Percentiles rank a stretch among this genome's conserved stretches.
These are phyloP conservation scores for Lutraria rhynchaena DNA, from an alignment of 1,140 invertebrate genomes.

Conservation along the genomic window DNA sequence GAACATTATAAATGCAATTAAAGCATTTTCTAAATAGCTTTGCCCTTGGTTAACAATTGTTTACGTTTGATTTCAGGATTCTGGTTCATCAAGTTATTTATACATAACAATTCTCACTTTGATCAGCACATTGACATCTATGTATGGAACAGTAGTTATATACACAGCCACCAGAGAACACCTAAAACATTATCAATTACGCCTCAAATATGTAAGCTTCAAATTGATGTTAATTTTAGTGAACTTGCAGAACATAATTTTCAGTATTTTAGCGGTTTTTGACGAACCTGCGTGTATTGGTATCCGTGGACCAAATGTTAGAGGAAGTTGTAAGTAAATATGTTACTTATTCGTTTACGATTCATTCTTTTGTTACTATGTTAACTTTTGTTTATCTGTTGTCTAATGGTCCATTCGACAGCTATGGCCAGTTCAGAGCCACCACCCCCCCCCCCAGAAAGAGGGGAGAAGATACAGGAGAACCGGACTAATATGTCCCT, in stretches of 20 bases:
- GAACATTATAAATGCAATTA: no score
- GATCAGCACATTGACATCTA: constrained; percentile 29
- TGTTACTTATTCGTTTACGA: neutral
- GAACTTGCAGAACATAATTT: constrained; percentile 28
- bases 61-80: neutral
- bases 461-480: no score
- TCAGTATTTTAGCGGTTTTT: constrained; percentile 15
- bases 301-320: constrained; percentile 25
- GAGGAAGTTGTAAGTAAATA: constrained; percentile 28
- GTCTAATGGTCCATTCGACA: no score
- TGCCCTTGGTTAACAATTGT: no score
- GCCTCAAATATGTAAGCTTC: constrained; percentile 15
- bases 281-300: constrained; percentile 33
- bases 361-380: no score
- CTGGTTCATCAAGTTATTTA: neutral
- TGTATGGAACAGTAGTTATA: constrained; percentile 39
- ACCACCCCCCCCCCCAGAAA: no score
- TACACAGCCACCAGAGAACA: constrained; percentile 6
- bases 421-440: no score
- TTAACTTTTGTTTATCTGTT: no score
- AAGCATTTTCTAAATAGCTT: no score
- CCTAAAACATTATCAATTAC: neutral
- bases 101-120: constrained; percentile 43
- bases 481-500: no score
- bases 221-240: constrained; percentile 4